Base-by-base conservation (phyloP, 1,140 invertebrate genomes). In the Dolichoris vasculosae region DNA sequence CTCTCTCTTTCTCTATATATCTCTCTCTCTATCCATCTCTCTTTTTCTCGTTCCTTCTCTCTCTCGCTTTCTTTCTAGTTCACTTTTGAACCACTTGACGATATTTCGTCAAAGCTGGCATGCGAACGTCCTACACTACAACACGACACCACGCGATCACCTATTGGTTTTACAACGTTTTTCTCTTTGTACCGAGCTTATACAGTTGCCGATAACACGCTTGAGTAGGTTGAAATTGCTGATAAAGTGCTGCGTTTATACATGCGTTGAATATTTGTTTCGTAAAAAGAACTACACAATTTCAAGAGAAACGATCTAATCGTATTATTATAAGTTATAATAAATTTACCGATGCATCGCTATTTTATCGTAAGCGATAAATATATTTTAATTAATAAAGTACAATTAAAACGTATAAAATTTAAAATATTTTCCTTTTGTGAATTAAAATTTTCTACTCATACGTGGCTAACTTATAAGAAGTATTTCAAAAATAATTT, bases 1-100 rank as follows among this genome's bases (percentile, higher is more conserved):
- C 85, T 86, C 85, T 80, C 87, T 51, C 30, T 78, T 30, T 38
- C 67, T 64, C 76, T 88, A 87, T 87, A 85, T 87, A 85, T 84
- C 87, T 80, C 59, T 67, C 43, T 64, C 76, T 75, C 73, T 69
- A 46, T 88, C 87, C 86, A 83, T 87, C 86, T 85, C 86, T 64
- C 63, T 79, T 51, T 69, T 59, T 88, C 2, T 17, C 51, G 7
- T 55, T 2, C 15, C 51, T 7, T 17, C 86, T 87, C 85, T 87
- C 86, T 82, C 86, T 67, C 11, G 30, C 32, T 59, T 46, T 64
- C 30, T 32, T 30, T 15, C 30, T 64, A 73, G n/a, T 38, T 40
- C 55, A 43, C 17, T 73, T 17, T 48, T 69, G 32, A 63, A 38
- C 51, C 71, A 76, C 55, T 83, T 76, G 71, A 76, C 55, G 55